Percentiles rank a stretch among this genome's conserved stretches.
Evolutionary conservation across 1,140 invertebrate species (phyloP).

Genomic region (Microvelia longipes): DNA sequence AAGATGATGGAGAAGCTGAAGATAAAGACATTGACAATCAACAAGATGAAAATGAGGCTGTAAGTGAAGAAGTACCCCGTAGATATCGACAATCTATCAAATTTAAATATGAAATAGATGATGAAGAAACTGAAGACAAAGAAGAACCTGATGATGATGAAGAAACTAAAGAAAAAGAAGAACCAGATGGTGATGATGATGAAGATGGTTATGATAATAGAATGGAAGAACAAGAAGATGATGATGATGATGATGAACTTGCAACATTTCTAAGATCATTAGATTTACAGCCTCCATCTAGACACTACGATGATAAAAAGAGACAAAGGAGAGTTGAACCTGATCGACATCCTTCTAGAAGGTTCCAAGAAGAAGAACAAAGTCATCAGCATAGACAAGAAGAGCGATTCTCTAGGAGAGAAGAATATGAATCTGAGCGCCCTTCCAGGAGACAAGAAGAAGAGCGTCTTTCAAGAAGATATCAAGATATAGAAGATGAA

Average conservation of each 20-base stretch:
- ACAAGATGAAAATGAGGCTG: constrained; percentile 23
- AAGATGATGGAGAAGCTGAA: constrained; percentile 26
- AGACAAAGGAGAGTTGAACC: not conserved
- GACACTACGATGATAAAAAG: not conserved
- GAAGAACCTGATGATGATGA: constrained; percentile 25
- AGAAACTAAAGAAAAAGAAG: constrained; percentile 25
- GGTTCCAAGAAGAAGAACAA: not conserved
- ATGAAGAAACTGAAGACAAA: constrained; percentile 7
- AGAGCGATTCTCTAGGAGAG: constrained; percentile 2
- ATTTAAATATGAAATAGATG: constrained; percentile 21
- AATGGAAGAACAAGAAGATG: constrained; percentile 21
- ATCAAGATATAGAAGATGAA: not conserved
- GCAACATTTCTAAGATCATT: not conserved
- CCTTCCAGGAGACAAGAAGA: not conserved
- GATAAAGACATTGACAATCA: constrained; percentile 27
- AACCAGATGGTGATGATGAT: constrained; percentile 20
- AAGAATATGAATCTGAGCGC: not conserved
- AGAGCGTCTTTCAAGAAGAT: too few species aligned
- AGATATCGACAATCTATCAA: too few species aligned
- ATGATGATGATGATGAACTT: constrained; percentile 24
- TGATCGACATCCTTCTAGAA: too few species aligned
- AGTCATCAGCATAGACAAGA: constrained; percentile 3
- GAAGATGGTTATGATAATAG: constrained; percentile 22
- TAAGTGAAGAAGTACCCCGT: too few species aligned
- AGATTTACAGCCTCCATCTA: not conserved